These are phyloP conservation scores for Dasypogon diadema DNA, from an alignment of 2,888 invertebrate genomes.

Conservation along the genomic window DNA sequence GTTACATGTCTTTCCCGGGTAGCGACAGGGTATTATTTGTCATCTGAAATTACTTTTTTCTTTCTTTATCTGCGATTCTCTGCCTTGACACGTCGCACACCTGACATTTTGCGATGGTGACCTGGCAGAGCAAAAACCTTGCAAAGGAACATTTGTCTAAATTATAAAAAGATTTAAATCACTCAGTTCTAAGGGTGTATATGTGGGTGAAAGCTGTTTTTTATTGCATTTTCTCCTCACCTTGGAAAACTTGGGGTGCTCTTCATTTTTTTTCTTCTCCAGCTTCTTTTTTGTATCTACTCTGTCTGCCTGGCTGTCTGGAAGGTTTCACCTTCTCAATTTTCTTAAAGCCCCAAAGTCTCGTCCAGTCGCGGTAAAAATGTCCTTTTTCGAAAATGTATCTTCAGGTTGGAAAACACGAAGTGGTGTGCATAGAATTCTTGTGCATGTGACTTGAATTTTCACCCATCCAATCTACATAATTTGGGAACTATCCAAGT, in stretches of 20 bases:
- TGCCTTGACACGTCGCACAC: constrained; percentile 17
- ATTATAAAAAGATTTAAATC: constrained; percentile 51
- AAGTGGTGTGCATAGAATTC: constrained; percentile 30
- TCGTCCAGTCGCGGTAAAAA: constrained; percentile 29
- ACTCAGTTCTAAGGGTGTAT: constrained; percentile 19
- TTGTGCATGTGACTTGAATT: constrained; percentile 43
- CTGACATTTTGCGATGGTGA: neutral
- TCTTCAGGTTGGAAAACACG: constrained; percentile 47
- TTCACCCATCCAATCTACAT: constrained; percentile 5
- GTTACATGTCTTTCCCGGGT: constrained; percentile 22
- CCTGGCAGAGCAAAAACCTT: constrained; percentile 1
- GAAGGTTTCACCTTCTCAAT: neutral
- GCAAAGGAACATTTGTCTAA: constrained; percentile 40
- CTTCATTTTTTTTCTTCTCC: constrained; percentile 20
- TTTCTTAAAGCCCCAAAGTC: neutral
- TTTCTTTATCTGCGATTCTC: neutral
- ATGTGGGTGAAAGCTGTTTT: constrained; percentile 45
- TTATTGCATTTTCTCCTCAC: constrained; percentile 27
- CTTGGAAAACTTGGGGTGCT: constrained; percentile 20
- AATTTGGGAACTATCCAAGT: constrained; percentile 23
- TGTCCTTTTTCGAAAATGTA: constrained; percentile 1
- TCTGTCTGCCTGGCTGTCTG: constrained; percentile 1
- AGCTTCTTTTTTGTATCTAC: neutral
- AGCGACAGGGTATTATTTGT: constrained; percentile 35
- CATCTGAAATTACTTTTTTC: constrained; percentile 44